A percentile compares a stretch with the other conserved stretches of the same genome.
Evolutionary conservation across 2,888 invertebrate species (phyloP).

Genomic region (Lacanobia oleracea): DNA sequence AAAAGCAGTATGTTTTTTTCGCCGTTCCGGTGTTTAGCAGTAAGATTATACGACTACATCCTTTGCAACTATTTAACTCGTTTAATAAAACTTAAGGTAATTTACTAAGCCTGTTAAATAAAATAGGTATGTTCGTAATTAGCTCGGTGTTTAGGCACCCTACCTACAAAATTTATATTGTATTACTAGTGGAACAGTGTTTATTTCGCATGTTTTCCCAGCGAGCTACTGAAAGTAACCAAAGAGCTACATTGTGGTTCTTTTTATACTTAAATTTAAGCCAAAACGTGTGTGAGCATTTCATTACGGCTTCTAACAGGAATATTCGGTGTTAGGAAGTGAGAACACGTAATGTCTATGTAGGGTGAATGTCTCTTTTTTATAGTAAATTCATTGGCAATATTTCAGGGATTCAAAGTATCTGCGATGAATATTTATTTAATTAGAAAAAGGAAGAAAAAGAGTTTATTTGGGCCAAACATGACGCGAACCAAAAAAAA

Average conservation of each 20-base stretch:
- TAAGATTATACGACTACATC: constrained; percentile 6
- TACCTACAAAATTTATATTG: constrained; percentile 16
- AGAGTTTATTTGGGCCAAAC: no score
- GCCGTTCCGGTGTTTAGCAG: neutral
- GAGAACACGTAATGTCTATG: neutral
- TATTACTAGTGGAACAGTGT: neutral
- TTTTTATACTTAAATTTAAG: neutral
- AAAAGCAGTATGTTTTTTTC: neutral
- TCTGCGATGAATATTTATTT: no score
- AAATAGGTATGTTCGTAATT: constrained; percentile 11
- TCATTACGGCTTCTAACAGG: constrained; percentile 11
- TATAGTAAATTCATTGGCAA: no score
- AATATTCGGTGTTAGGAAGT: neutral
- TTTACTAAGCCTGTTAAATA: constrained; percentile 11
- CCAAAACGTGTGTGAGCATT: constrained; percentile 30
- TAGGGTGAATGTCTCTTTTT: no score
- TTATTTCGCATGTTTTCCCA: constrained; percentile 7
- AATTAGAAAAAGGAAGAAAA: no score
- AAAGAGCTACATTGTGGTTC: neutral
- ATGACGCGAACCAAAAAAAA: no score
- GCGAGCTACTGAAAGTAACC: constrained; percentile 18
- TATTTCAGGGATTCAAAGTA: no score
- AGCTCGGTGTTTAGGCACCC: neutral
- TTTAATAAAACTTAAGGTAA: constrained; percentile 14
- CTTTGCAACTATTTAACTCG: neutral